A percentile compares a stretch with the other conserved stretches of the same genome.
These are phyloP conservation scores for Spea multiplicata DNA, from an alignment of 2,113 vertebrate species.

Conservation along the genomic window DNA sequence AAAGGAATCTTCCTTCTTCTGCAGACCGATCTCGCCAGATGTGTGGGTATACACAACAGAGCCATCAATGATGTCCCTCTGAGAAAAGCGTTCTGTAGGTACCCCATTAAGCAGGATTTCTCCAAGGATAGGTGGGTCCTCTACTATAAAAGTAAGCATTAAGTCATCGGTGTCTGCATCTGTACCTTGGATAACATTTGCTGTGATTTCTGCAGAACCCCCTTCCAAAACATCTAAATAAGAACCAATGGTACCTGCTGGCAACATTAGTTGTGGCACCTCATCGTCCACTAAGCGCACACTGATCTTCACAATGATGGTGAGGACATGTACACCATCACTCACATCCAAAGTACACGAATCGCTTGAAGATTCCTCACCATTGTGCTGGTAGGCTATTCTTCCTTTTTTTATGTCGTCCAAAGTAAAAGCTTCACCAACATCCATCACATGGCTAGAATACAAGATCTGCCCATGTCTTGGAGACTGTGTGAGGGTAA, in stretches of 20 bases:
- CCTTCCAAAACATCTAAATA: constrained; percentile 89
- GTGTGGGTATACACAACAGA: constrained; percentile 84
- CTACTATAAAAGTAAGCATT: constrained; percentile 86
- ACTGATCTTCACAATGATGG: constrained; percentile 79
- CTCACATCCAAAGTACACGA: constrained; percentile 84
- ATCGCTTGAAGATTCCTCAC: constrained; percentile 75
- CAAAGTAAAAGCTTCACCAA: constrained; percentile 73
- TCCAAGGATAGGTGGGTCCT: constrained; percentile 77
- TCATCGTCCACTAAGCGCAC: constrained; percentile 80
- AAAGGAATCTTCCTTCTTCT: constrained; percentile 81
- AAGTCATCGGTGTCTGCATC: constrained; percentile 82
- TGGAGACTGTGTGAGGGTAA: constrained; percentile 81
- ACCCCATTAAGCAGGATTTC: constrained; percentile 80
- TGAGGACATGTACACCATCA: constrained; percentile 84
- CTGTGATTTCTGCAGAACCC: constrained; percentile 85
- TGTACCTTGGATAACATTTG: constrained; percentile 79
- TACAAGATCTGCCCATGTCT: constrained; percentile 75
- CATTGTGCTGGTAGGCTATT: constrained; percentile 79
- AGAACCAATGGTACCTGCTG: constrained; percentile 82
- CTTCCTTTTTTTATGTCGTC: constrained; percentile 78
- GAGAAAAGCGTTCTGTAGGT: constrained; percentile 78
- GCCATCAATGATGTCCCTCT: constrained; percentile 87
- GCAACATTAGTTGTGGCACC: constrained; percentile 68
- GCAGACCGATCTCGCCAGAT: constrained; percentile 83
- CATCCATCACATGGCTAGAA: constrained; percentile 68